These are phyloP conservation scores for Cheilosia vernalis DNA, from an alignment of 2,888 invertebrate genomes.

Conservation along the genomic window DNA sequence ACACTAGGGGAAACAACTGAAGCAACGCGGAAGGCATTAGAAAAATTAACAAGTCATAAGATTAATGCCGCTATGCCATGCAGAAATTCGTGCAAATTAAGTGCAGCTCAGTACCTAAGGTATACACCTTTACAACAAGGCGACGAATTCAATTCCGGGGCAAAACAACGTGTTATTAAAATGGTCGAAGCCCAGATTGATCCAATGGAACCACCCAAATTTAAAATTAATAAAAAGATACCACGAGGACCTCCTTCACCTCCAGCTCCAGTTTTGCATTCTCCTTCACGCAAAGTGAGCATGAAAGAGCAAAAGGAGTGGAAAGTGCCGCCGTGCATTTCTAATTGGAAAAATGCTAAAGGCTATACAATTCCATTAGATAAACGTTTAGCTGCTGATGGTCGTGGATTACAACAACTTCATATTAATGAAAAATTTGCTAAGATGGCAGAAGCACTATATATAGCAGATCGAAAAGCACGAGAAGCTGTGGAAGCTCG, in stretches of 20 bases:
- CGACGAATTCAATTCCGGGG: constrained; percentile 96
- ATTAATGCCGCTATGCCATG: constrained; percentile 99
- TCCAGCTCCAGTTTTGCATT: constrained; percentile 99
- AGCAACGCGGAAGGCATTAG: constrained; percentile 93
- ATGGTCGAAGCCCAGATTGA: constrained; percentile 97
- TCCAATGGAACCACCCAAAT: constrained; percentile 99
- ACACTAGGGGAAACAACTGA: constrained; percentile 95
- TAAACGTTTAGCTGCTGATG: constrained; percentile 98
- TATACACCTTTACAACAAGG: constrained; percentile 99
- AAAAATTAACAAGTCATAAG: constrained; percentile 94
- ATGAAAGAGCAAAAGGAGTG: constrained; percentile 99
- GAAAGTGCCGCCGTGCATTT: constrained; percentile 99
- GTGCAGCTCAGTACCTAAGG: constrained; percentile 97
- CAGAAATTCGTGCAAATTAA: constrained; percentile 95
- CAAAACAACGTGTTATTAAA: constrained; percentile 98
- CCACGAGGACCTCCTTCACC: constrained; percentile 99
- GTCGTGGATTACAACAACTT: constrained; percentile 97
- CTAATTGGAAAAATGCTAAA: constrained; percentile 99
- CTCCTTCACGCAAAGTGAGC: constrained; percentile 97
- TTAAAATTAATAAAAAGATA: constrained; percentile 99
- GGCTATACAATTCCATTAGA: constrained; percentile 98
- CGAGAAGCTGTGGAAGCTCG: constrained; percentile 98
- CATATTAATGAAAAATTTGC: constrained; percentile 99
- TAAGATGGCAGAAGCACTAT: constrained; percentile 97
- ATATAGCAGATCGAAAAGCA: constrained; percentile 98